Evolutionary conservation across 1,140 invertebrate genomes (phyloP), one percentile per base, ranked within the genome.

Genomic region (Saxidomus purpurata): DNA sequence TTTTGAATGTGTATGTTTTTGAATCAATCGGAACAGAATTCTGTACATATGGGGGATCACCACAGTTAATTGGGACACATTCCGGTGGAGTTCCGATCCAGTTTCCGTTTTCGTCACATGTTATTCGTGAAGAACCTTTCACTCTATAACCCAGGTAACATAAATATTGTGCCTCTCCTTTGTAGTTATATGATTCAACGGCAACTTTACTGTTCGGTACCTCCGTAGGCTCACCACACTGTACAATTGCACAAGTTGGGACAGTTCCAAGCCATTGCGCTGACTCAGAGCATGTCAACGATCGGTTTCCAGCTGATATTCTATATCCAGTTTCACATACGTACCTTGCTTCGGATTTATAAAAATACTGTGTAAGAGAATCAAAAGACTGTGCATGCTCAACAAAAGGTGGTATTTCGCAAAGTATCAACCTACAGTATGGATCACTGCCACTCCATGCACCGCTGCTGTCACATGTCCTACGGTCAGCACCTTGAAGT

Each of bases 181-280:
- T 8, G 82, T 69, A 82, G 19, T 25, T 52, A 34, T 82, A 81
- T 1, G 36, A 52, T 0, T 49, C 47, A 1, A 77, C 69, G 22
- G 22, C 25, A 63, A 81, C 55, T 34, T n/a, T 49, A 25, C 89
- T 63, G n/a, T 91, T 80, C 15, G 36, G 1, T 6, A 85, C 43
- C 2, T 28, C 17, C 2, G 11, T 40, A 34, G 82, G 71, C 17
- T 69, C 86, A 4, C 47, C 40, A 79, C 90, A 91, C n/a, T 59
- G 19, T 19, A 89, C 79, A 22, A 81, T 76, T 0, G 55, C 38
- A 79, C 90, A 91, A 3, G 61, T 85, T 0, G 98, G 98, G 15
- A 97, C 95, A 82, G 97, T 97, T 19, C 97, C 97, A 88, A 97
- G 98, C 98, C 93, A 93, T 34, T 19, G 22, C 0, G 87, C 91